phyloP scores from a whole-genome alignment of 23 tunicate species.

The Ciona savignyi region DNA sequence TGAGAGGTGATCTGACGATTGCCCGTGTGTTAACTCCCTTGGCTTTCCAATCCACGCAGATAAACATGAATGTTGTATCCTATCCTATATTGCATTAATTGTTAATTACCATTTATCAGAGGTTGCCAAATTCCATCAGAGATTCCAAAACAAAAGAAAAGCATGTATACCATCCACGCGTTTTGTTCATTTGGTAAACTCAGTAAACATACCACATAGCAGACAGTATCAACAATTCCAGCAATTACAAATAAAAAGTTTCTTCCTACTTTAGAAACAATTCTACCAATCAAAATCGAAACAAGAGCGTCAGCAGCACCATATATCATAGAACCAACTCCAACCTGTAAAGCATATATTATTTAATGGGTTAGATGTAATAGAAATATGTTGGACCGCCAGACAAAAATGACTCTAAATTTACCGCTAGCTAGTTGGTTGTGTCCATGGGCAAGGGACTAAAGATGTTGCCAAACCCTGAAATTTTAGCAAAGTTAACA shows the following conservation, averaged over 20 bases:
- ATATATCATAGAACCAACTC: slow-evolving; percentile 21
- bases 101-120: slow-evolving; percentile 45
- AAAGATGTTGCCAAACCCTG: no score
- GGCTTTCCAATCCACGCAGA: no score
- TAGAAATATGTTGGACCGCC: no score
- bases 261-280: slow-evolving; percentile 36
- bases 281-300: slow-evolving; percentile 19
- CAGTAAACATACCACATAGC: slow-evolving; percentile 18
- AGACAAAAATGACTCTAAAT: no score
- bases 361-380: no score
- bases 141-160: slow-evolving; percentile 41
- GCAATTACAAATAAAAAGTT: slow-evolving; percentile 19
- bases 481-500: no score
- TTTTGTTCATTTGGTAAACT: slow-evolving; percentile 10
- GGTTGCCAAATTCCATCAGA: slow-evolving; percentile 55
- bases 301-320: slow-evolving; percentile 16
- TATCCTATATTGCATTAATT: no score
- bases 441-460: no score
- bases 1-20: no score
- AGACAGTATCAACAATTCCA: slow-evolving; percentile 15
- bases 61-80: no score
- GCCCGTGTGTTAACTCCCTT: no score
- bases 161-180: slow-evolving; percentile 12
- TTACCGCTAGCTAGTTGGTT: no score
- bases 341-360: slow-evolving; percentile 45